Conservation (phyloP, 1,140 invertebrate species). For the Drosophila subobscura region DNA sequence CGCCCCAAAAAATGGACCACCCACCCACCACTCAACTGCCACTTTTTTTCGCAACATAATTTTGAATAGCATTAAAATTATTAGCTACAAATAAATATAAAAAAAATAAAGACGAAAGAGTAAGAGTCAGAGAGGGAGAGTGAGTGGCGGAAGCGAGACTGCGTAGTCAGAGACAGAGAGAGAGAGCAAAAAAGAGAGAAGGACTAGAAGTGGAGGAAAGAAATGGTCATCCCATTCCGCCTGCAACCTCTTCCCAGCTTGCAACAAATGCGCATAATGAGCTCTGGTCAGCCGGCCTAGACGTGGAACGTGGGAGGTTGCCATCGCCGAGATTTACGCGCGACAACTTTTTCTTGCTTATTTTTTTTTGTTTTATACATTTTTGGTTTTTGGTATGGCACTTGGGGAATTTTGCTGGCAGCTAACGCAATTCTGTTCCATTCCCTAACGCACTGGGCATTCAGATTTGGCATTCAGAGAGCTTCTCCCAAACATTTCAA, state of each 20-base stretch:
- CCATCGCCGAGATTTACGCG: slow-evolving; percentile 69
- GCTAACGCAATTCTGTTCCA: too few relatives aligned
- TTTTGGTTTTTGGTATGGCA: slow-evolving; percentile 2
- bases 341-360: slow-evolving; percentile 58
- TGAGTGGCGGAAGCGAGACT: neutral
- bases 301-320: slow-evolving; percentile 17
- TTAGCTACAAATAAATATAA: slow-evolving; percentile 74
- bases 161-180: neutral
- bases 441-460: too few relatives aligned
- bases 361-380: slow-evolving; percentile 1
- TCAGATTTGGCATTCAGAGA: too few relatives aligned
- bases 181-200: slow-evolving; percentile 18
- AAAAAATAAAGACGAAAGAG: slow-evolving; percentile 19
- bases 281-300: slow-evolving; percentile 64
- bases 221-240: slow-evolving; percentile 8
- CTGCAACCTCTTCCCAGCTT: neutral
- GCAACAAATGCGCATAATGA: slow-evolving; percentile 83
- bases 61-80: slow-evolving; percentile 83
- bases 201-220: slow-evolving; percentile 22
- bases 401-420: neutral
- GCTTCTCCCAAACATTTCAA: too few relatives aligned
- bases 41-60: slow-evolving; percentile 71
- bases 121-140: slow-evolving; percentile 9
- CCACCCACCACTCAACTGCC: neutral
- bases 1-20: slow-evolving; percentile 54